Evolutionary conservation across 2,888 invertebrate species (phyloP).

Genomic region (Argyra leucocephala): DNA sequence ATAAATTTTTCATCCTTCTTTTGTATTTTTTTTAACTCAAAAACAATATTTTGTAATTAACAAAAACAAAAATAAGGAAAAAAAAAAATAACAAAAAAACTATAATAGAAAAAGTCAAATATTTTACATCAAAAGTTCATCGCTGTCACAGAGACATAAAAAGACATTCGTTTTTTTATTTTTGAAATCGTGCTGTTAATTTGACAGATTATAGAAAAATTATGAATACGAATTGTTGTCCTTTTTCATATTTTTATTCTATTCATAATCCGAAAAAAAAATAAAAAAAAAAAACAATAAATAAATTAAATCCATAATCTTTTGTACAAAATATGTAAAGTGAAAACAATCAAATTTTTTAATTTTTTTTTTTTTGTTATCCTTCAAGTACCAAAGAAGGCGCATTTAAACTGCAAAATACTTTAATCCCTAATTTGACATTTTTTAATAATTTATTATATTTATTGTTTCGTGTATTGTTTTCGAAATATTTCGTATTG

Average conservation of each 20-base stretch:
- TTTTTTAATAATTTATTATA: background rate
- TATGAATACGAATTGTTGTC: background rate
- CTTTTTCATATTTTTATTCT: too few species aligned
- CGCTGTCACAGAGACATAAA: background rate
- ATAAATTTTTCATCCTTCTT: too few species aligned
- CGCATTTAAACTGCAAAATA: background rate
- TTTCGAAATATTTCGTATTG: background rate
- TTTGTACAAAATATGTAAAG: background rate
- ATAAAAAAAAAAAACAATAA: too few species aligned
- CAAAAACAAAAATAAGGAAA: background rate
- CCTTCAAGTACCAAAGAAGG: background rate
- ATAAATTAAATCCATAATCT: too few species aligned
- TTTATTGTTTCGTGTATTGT: background rate
- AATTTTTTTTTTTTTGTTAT: background rate
- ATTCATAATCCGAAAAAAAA: too few species aligned
- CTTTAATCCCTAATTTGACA: slow-evolving; percentile 6
- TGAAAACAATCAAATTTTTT: background rate
- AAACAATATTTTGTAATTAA: too few species aligned
- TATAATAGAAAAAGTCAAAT: background rate
- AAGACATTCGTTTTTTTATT: slow-evolving; percentile 2
- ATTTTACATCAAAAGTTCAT: background rate
- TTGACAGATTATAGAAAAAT: slow-evolving; percentile 20
- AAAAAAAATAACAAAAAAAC: background rate
- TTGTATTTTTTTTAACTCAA: too few species aligned
- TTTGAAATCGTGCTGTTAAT: slow-evolving; percentile 18